Percentiles rank a stretch among this genome's conserved stretches.
Conservation (phyloP, 2,113 vertebrate species). For the Pica pica region DNA sequence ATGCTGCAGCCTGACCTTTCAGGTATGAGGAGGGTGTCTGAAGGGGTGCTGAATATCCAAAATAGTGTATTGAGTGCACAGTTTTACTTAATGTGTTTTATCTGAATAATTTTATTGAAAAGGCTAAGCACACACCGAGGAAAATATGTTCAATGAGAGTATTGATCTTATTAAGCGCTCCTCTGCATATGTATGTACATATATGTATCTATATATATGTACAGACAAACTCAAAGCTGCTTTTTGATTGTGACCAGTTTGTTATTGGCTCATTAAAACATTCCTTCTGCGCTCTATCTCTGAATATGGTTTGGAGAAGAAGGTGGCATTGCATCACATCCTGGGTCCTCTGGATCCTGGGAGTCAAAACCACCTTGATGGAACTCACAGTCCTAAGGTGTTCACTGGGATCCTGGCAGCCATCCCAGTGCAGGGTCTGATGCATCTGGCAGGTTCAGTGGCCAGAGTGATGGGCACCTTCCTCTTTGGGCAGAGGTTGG, state of each 20-base stretch:
- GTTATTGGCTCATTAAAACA: not conserved
- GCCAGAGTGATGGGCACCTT: not conserved
- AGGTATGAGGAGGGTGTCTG: not conserved
- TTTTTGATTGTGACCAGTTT: not conserved
- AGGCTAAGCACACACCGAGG: not conserved
- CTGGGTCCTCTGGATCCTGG: not conserved
- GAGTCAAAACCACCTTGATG: not conserved
- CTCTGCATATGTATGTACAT: not conserved
- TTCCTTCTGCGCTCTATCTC: not conserved
- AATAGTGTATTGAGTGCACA: not conserved
- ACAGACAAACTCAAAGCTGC: not conserved
- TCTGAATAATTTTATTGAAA: not conserved
- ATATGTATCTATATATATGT: not conserved
- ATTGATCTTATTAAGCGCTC: conserved; percentile 8
- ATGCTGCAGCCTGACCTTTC: not conserved
- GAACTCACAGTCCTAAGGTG: not conserved
- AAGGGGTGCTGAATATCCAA: not conserved
- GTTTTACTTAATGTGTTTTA: not conserved
- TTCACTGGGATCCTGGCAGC: rapidly evolving
- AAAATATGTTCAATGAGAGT: not conserved
- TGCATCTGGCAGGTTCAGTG: not conserved
- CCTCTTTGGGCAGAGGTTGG: not conserved
- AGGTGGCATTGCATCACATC: not conserved
- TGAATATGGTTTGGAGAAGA: not conserved
- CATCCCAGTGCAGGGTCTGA: rapidly evolving